Conservation (phyloP, 2,113 vertebrate species). For the Poicephalus gulielmi region DNA sequence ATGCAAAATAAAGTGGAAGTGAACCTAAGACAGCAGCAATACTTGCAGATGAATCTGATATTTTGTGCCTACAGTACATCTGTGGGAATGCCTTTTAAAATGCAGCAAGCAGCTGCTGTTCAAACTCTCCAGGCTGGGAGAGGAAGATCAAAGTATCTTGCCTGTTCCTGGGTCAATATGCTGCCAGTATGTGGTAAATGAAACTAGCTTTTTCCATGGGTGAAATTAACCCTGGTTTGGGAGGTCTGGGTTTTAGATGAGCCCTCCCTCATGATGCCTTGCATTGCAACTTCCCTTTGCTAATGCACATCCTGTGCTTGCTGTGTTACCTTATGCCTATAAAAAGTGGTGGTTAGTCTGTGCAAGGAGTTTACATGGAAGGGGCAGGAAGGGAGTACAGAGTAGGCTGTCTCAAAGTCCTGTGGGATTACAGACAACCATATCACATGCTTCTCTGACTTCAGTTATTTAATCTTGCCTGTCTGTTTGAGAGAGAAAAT, state of each 20-base stretch:
- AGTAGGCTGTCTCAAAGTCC: not conserved
- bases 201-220: not conserved
- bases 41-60: not conserved
- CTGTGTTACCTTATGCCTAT: accelerated
- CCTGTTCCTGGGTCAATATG: not conserved
- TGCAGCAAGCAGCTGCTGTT: not conserved
- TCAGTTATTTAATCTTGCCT: not conserved
- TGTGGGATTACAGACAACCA: not conserved
- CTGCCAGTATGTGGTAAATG: not conserved
- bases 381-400: not conserved
- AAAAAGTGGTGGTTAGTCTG: not conserved
- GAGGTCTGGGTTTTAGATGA: not conserved
- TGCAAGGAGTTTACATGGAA: not conserved
- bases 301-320: accelerated
- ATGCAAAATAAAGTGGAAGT: not conserved
- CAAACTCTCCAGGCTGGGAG: not conserved
- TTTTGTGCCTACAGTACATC: not conserved
- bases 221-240: not conserved
- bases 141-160: not conserved
- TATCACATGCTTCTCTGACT: not conserved
- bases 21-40: not conserved
- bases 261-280: not conserved
- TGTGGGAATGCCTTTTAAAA: not conserved
- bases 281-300: not conserved
- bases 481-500: not conserved